A percentile compares a stretch with the other conserved stretches of the same genome.
phyloP scores from a whole-genome alignment of 2,888 invertebrate species.

The Coecobrya sp. region DNA sequence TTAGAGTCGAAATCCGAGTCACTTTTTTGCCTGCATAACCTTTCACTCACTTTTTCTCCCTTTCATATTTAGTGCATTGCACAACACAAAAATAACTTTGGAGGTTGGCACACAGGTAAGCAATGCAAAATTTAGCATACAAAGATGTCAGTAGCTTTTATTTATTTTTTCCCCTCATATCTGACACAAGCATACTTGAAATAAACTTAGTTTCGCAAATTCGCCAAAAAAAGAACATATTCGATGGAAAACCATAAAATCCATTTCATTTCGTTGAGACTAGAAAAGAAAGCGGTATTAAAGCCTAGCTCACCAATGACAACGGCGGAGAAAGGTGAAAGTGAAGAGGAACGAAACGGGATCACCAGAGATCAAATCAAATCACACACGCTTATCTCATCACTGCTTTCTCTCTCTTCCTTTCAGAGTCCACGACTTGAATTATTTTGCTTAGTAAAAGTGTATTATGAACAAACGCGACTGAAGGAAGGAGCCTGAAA shows the following conservation, averaged over 20 bases:
- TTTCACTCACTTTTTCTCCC: slow-evolving; percentile 16
- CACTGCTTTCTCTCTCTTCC: slow-evolving; percentile 49
- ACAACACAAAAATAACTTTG: slow-evolving; percentile 15
- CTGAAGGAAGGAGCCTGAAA: background rate
- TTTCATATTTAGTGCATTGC: background rate
- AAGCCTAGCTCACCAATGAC: background rate
- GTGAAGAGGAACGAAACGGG: slow-evolving; percentile 71
- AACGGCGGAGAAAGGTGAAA: slow-evolving; percentile 65
- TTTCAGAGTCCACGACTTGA: slow-evolving; percentile 15
- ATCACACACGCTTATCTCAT: slow-evolving; percentile 82
- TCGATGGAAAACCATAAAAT: slow-evolving; percentile 67
- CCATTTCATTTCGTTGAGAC: slow-evolving; percentile 66
- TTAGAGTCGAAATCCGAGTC: background rate
- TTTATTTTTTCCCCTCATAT: slow-evolving; percentile 47
- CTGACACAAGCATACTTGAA: slow-evolving; percentile 45
- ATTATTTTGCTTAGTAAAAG: slow-evolving; percentile 38
- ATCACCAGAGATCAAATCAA: slow-evolving; percentile 82
- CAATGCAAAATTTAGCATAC: background rate
- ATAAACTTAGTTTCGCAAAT: slow-evolving; percentile 70
- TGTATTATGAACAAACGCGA: background rate
- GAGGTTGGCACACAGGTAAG: background rate
- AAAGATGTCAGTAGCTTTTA: slow-evolving; percentile 15
- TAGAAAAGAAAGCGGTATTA: slow-evolving; percentile 25
- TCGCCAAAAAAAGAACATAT: slow-evolving; percentile 24
- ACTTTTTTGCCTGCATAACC: slow-evolving; percentile 34